A percentile compares a stretch with the other conserved stretches of the same genome.
These are phyloP conservation scores for Apistogramma diplotaenia DNA, from an alignment of 2,113 vertebrate genomes.

Conservation along the genomic window DNA sequence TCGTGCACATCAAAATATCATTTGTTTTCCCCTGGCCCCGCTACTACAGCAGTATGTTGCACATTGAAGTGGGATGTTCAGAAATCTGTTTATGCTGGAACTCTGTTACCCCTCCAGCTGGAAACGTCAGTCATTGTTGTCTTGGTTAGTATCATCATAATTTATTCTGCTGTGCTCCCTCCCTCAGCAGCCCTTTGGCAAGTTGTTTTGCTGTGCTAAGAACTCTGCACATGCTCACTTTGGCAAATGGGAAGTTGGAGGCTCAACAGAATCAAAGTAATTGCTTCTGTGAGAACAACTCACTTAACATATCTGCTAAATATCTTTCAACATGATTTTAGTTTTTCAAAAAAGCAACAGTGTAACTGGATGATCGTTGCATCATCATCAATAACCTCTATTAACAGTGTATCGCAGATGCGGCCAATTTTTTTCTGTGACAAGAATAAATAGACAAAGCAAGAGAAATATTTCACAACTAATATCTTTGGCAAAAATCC, in stretches of 20 bases:
- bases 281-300: background rate
- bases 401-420: background rate
- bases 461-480: background rate
- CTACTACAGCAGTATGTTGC: slow-evolving; percentile 1
- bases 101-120: slow-evolving; percentile 26
- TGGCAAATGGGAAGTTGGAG: background rate
- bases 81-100: slow-evolving; percentile 20
- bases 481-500: background rate
- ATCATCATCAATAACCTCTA: background rate
- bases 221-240: slow-evolving; percentile 13
- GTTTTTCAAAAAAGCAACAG: background rate
- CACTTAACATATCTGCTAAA: background rate
- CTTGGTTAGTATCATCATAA: slow-evolving; percentile 33
- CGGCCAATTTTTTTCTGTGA: background rate
- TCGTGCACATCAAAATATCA: background rate
- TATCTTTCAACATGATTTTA: background rate
- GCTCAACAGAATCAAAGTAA: background rate
- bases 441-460: background rate
- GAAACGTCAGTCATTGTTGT: slow-evolving; percentile 36
- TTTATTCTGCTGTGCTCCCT: slow-evolving; percentile 27
- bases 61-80: slow-evolving; percentile 18
- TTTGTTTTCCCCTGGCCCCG: background rate
- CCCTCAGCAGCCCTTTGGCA: slow-evolving; percentile 16
- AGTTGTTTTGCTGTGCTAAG: slow-evolving; percentile 12
- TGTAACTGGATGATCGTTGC: background rate